Conservation (phyloP, 2,888 invertebrate genomes). For the Scelioninae gen. 1 region DNA sequence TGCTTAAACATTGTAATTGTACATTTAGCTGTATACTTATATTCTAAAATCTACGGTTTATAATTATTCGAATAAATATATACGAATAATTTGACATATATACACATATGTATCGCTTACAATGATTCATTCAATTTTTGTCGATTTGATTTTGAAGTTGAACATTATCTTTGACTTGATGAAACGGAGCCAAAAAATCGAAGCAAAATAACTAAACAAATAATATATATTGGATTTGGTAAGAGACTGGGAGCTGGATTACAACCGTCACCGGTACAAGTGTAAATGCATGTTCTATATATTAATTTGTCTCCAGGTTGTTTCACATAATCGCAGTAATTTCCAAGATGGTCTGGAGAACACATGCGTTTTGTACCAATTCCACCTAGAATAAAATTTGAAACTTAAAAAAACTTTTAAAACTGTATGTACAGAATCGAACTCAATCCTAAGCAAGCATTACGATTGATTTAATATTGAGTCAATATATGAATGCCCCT, state of each 20-base stretch:
- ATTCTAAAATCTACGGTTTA: too few relatives aligned
- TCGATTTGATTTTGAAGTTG: too few relatives aligned
- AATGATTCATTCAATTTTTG: not conserved
- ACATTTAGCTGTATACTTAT: too few relatives aligned
- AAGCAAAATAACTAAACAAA: constrained; percentile 28
- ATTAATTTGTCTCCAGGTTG: constrained; percentile 93
- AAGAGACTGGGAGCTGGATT: constrained; percentile 86
- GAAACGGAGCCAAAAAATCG: not conserved
- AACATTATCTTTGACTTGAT: too few relatives aligned
- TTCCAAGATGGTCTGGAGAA: constrained; percentile 93
- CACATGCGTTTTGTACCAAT: constrained; percentile 95
- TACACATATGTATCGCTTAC: constrained; percentile 17
- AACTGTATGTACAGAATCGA: too few relatives aligned
- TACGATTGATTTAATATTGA: too few relatives aligned
- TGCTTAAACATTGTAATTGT: too few relatives aligned
- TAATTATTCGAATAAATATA: constrained; percentile 17
- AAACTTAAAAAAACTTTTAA: not conserved
- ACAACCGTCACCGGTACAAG: constrained; percentile 93
- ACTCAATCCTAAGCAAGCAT: too few relatives aligned
- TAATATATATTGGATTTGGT: constrained; percentile 41
- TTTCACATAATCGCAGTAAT: constrained; percentile 94
- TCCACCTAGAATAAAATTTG: constrained; percentile 87
- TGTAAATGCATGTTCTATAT: constrained; percentile 94
- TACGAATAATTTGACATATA: constrained; percentile 26
- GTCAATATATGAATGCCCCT: too few relatives aligned